A percentile compares a stretch with the other conserved stretches of the same genome.
Conservation (phyloP, 2,888 invertebrate species). For the Andrena marginata region DNA sequence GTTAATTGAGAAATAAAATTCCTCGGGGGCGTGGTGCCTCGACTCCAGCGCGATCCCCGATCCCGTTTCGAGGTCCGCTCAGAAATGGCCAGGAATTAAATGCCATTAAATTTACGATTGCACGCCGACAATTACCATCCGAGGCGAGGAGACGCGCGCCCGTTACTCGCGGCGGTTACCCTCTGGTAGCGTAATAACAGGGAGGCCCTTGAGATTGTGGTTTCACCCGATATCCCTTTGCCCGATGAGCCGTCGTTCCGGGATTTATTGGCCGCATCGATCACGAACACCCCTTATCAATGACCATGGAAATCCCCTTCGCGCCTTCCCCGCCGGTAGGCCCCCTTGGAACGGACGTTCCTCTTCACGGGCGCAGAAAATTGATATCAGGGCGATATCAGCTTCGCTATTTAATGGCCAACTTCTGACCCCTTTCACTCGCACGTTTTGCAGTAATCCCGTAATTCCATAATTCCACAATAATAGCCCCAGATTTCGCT, state of each 20-base stretch:
- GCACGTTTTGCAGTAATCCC: too few relatives aligned
- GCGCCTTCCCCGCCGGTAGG: not conserved
- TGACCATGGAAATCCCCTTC: conserved; percentile 46
- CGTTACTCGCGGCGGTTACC: conserved; percentile 63
- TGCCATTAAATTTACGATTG: conserved; percentile 79
- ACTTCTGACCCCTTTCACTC: too few relatives aligned
- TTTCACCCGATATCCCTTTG: conserved; percentile 68
- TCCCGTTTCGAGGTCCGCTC: conserved; percentile 31
- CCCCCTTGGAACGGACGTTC: not conserved
- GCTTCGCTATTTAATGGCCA: too few relatives aligned
- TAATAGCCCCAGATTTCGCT: not conserved
- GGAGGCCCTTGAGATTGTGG: conserved; percentile 67
- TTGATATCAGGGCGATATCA: too few relatives aligned
- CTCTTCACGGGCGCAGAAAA: not conserved
- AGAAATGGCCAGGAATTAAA: conserved; percentile 80
- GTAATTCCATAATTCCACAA: too few relatives aligned
- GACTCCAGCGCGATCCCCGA: too few relatives aligned
- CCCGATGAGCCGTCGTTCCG: conserved; percentile 52
- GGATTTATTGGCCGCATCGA: conserved; percentile 69
- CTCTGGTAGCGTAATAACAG: conserved; percentile 72
- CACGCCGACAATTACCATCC: conserved; percentile 68
- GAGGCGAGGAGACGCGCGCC: conserved; percentile 58
- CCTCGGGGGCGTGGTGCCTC: too few relatives aligned
- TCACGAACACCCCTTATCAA: conserved; percentile 62
- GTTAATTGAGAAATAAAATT: not conserved